Evolutionary conservation across 2,113 vertebrate species (phyloP).

Genomic region (Leuciscus idus): DNA sequence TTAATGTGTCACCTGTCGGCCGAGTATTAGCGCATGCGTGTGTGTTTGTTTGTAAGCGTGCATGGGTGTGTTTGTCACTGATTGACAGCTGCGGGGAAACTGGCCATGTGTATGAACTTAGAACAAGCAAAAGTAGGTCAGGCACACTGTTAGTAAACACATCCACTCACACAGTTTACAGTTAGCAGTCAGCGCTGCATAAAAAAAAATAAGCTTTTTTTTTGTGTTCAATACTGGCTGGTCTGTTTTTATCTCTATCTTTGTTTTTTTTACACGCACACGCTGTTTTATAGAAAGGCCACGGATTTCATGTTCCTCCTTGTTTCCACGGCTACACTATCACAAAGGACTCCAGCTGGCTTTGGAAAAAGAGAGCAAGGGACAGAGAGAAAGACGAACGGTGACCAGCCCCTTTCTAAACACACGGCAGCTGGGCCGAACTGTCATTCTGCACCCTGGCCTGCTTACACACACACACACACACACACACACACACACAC

Average conservation of each 20-base stretch:
- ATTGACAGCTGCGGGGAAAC: constrained; percentile 67
- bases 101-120: constrained; percentile 64
- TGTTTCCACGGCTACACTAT: constrained; percentile 71
- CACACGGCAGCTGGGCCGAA: constrained; percentile 47
- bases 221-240: neutral
- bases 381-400: constrained; percentile 6
- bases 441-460: constrained; percentile 66
- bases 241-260: constrained; percentile 10
- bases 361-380: constrained; percentile 49
- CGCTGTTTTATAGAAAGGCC: constrained; percentile 56
- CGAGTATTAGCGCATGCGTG: neutral
- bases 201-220: neutral
- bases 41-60: constrained; percentile 13
- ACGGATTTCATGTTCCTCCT: constrained; percentile 67
- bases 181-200: neutral
- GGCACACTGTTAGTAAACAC: constrained; percentile 36
- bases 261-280: constrained; percentile 48
- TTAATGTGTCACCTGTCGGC: constrained; percentile 13
- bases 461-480: constrained; percentile 51
- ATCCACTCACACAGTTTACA: neutral
- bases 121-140: constrained; percentile 69
- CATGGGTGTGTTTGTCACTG: constrained; percentile 58
- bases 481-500: neutral
- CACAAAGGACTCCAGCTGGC: constrained; percentile 77
- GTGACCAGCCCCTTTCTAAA: constrained; percentile 32